Base-by-base conservation (phyloP, 2,113 vertebrate species). In the Aspiorhynchus laticeps region DNA sequence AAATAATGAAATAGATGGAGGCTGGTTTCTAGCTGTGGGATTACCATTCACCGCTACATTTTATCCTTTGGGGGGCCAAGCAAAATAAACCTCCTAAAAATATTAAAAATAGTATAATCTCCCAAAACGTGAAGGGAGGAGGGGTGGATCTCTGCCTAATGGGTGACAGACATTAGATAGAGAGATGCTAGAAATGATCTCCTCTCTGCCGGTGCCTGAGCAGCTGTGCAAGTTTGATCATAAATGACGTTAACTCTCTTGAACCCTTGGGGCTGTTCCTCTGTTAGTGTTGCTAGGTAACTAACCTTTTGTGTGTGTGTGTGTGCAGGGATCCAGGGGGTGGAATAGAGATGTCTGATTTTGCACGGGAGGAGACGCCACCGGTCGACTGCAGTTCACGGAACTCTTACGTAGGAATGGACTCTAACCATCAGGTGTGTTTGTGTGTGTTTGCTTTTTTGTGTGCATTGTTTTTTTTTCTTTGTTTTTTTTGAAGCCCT, bases 321-420 rank as follows among this genome's bases (percentile, higher is more conserved):
- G 77, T 59, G 26, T 28, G 41, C 89, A 99, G 98, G 90, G 98
- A 99, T 86, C 98, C 98, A 88, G 98, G 98, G 88, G 98, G 98
- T 94, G 98, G 98, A 88, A 98, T 99, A 59, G 98, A 99, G 93
- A 98, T 99, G 98, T 95, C 97, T 85, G 97, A 99, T 90, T 98
- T 99, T 91, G 96, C 97, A 90, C 92, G 97, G 85, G 97, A 99
- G 90, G 97, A 97, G 91, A 99, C 98, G 65, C 98, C 98, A 3
- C 98, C 98, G 31, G 98, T 99, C 92, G 98, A 98, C 92, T 99
- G 98, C 94, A 99, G 98, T 92, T 99, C 98, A 87, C 96, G 98
- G 85, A 99, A 99, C 96, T 99, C 98, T 90, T 99, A 97, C 51
- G 96, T 97, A 89, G 98, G 97, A 36, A 92, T 98, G 91, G 98